phyloP scores from a whole-genome alignment of 1,140 invertebrate species.

The Holcopasites calliopsidis region DNA sequence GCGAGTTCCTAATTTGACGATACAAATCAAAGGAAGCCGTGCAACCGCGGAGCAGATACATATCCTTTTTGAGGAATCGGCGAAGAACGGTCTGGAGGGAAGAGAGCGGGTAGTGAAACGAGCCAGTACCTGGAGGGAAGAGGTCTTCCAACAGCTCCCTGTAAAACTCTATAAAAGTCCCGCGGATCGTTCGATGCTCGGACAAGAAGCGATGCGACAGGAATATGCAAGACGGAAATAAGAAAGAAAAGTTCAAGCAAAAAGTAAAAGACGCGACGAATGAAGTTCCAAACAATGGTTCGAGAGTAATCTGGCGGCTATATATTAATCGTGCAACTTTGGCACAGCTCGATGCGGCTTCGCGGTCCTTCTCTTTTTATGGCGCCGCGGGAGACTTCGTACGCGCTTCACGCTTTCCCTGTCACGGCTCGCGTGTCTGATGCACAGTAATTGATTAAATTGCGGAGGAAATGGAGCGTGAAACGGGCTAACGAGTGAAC shows the following conservation, averaged over 20 bases:
- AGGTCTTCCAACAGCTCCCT: too few species aligned
- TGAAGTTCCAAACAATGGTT: background rate
- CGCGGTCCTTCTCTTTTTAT: background rate
- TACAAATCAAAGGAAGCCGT: slow-evolving; percentile 18
- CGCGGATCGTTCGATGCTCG: background rate
- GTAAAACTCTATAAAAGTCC: slow-evolving; percentile 11
- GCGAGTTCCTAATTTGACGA: background rate
- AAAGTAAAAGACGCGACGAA: background rate
- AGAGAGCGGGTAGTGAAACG: slow-evolving; percentile 19
- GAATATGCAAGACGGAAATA: background rate
- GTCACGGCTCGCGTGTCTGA: background rate
- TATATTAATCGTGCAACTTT: background rate
- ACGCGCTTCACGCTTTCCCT: background rate
- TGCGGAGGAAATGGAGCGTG: too few species aligned
- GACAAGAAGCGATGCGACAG: background rate
- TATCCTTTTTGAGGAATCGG: slow-evolving; percentile 9
- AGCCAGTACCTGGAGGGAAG: background rate
- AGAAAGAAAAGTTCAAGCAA: background rate
- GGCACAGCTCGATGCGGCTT: background rate
- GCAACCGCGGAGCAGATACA: background rate
- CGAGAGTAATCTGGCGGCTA: background rate
- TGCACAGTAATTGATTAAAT: background rate
- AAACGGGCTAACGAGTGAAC: too few species aligned
- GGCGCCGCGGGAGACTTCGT: background rate
- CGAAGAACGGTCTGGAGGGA: background rate